Percentiles rank a stretch among this genome's conserved stretches.
phyloP scores from a whole-genome alignment of 2,113 vertebrate genomes.

The chimpanzee (Pan troglodytes) region NHGRI_mPanTro3-v2.1_pri NC_072403.2:147791501-147792000 shows the following conservation, averaged over 20 bases:
- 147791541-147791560: not conserved
- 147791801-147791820: not conserved
- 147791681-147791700: not conserved
- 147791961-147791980: not conserved
- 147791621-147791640: not conserved
- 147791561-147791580: conserved; percentile 16
- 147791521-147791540: not conserved
- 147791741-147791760: not conserved
- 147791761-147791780: not conserved
- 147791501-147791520: not conserved
- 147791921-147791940: not conserved
- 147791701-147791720: not conserved
- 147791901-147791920: not conserved
- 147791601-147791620: not conserved
- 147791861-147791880: not conserved
- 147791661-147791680: not conserved
- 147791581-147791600: not conserved
- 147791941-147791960: not conserved
- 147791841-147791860: not conserved
- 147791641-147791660: not conserved
- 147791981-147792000: not conserved
- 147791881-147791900: not conserved
- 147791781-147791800: not conserved
- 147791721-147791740: not conserved
- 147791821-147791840: not conserved